Conservation (phyloP, 2,797 vertebrate genomes). For the Carduelis carduelis region DNA sequence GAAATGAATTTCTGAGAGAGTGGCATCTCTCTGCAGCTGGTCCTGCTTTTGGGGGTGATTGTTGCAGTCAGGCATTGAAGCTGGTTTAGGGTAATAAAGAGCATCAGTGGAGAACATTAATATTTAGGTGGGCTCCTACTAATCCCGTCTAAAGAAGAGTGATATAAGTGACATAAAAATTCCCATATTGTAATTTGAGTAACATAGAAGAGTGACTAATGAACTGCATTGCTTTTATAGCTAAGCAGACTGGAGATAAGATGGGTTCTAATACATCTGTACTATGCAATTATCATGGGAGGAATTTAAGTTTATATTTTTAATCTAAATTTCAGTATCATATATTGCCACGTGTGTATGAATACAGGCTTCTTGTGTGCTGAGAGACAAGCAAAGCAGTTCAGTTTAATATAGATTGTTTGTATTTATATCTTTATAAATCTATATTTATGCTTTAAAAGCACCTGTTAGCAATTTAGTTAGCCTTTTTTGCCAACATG, state of each 20-base stretch:
- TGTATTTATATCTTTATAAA: neutral
- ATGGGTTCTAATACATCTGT: neutral
- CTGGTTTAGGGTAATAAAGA: neutral
- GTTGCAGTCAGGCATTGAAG: neutral
- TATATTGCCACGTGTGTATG: neutral
- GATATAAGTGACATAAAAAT: conserved; percentile 15
- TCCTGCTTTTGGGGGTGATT: neutral
- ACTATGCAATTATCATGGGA: neutral
- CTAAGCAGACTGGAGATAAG: neutral
- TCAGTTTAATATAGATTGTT: neutral
- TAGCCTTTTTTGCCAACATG: neutral
- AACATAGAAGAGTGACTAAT: neutral
- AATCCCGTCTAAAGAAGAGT: neutral
- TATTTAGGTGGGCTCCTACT: conserved; percentile 2
- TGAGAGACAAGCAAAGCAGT: neutral
- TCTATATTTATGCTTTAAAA: neutral
- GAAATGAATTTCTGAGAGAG: neutral
- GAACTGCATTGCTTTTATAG: neutral
- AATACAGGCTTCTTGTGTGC: neutral
- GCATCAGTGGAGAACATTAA: neutral
- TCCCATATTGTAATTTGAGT: neutral
- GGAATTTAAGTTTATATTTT: neutral
- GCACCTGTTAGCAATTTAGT: neutral
- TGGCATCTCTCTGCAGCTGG: neutral
- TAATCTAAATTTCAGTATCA: neutral